Base-by-base conservation (phyloP, 2,113 vertebrate species). In the Trichechus manatus region DNA sequence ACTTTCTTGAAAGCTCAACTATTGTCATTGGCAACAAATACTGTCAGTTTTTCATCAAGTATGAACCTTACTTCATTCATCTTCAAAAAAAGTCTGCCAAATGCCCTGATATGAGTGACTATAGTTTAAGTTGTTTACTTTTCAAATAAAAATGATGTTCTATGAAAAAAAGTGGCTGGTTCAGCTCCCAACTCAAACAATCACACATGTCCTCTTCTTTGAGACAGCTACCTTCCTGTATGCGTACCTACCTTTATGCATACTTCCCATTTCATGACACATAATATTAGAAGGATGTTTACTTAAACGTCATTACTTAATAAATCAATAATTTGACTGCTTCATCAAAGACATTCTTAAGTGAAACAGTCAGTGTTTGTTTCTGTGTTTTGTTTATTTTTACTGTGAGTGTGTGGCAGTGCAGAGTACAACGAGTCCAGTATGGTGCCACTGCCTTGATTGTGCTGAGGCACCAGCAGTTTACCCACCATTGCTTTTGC, bases 1-100 rank as follows among this genome's bases (percentile, higher is more conserved):
- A 59, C 61, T 63, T 86, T 17, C 87, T 61, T 33, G 70, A 90
- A 90, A 87, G 59, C 89, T 95, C 83, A 90, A 75, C 29, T 94
- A 94, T 95, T 85, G 63, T 90, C 88, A 22, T 66, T 79, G 77
- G 64, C 87, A 56, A 70, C 79, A 89, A 91, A 79, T 66, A 56
- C 11, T 64, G 22, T 87, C 56, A 27, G 17, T 74, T 82, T 96
- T 88, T 93, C 64, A 77, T 86, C 82, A 63, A 89, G 31, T 63
- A 53, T 92, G 80, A 94, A 25, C 68, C 81, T 92, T 87, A 61
- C 59, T 92, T 91, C 14, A 33, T 84, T 95, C 33, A 61, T 93
- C 95, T 94, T 25, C 47, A 83, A 87, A 75, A 94, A 70, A 4
- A 27, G 39, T 78, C 86, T 94, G 91, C 25, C 86, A 87, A 3